phyloP scores from a whole-genome alignment of 2,888 invertebrate genomes.

The Invenusta paracnida region DNA sequence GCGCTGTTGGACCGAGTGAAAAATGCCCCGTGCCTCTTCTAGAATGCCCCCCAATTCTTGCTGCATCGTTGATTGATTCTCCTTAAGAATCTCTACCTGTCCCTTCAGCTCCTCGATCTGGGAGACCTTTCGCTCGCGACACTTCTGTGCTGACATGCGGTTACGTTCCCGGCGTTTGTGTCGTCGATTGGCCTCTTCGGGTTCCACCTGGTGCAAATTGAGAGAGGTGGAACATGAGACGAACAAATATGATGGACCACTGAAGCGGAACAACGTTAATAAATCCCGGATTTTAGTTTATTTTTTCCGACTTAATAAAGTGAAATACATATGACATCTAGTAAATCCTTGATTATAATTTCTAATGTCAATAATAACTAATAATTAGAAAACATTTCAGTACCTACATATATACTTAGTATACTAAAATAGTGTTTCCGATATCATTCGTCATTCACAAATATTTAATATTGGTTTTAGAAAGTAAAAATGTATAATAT shows the following conservation, averaged over 20 bases:
- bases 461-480: too few species aligned
- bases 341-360: too few species aligned
- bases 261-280: too few species aligned
- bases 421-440: too few species aligned
- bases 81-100: slow-evolving; percentile 14
- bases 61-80: background rate
- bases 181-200: slow-evolving; percentile 30
- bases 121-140: slow-evolving; percentile 33
- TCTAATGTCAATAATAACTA: too few species aligned
- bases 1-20: slow-evolving; percentile 2
- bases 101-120: slow-evolving; percentile 24
- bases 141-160: slow-evolving; percentile 22
- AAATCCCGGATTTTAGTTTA: too few species aligned
- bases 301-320: background rate
- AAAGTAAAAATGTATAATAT: too few species aligned
- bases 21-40: background rate
- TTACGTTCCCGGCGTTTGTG: slow-evolving; percentile 32
- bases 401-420: too few species aligned
- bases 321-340: background rate
- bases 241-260: too few species aligned
- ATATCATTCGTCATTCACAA: too few species aligned
- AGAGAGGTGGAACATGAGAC: too few species aligned
- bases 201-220: slow-evolving; percentile 22
- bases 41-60: background rate
- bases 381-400: too few species aligned